Base-by-base conservation (phyloP, 30 jellyfish, hydroid and myxozoan species). In the Turritopsis dohrnii region DNA sequence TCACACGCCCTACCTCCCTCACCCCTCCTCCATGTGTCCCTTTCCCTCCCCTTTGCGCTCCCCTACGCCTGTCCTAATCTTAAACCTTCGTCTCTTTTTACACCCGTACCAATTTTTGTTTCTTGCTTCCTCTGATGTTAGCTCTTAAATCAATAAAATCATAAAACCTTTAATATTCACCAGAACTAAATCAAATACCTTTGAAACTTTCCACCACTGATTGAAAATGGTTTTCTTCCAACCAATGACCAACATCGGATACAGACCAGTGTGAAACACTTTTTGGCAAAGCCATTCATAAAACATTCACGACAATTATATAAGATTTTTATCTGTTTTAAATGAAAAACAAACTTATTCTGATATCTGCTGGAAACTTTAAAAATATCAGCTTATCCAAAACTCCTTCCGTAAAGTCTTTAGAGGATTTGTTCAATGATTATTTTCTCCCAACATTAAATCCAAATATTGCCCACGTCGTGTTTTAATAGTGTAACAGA, bases 211-310 rank as follows among this genome's bases (percentile, higher is more conserved):
- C 77, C 9, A 69, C 77, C 8, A n/a, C 77, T 69, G 77, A 69
- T 69, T 19, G 77, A 69, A 69, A 69, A 69, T 69, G 77, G 19
- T 69, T 69, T 69, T 69, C 77, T 69, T 69, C 77, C 30, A 69
- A 69, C 77, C 77, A 69, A 27, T n/a, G 30, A 69, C 31, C 8
- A 23, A 69, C 77, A 69, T 69, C 77, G 16, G 77, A 16, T 69
- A 69, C 22, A 27, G 31, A n/a, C 77, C 77, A 69, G 17, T 69
- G 77, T 23, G 30, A 27, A 69, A 69, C 19, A 19, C 19, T 69
- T 19, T 69, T 69, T 9, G 77, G 77, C 0, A 69, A 21, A 69
- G 77, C 28, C 77, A 69, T 69, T 41, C 5, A 13, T 41, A 41
- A 3, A 5, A 41, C 60, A 3, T 3, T 41, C 9, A 3, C 13